phyloP scores from a whole-genome alignment of 2,888 invertebrate species.

The Baccha elongata region DNA sequence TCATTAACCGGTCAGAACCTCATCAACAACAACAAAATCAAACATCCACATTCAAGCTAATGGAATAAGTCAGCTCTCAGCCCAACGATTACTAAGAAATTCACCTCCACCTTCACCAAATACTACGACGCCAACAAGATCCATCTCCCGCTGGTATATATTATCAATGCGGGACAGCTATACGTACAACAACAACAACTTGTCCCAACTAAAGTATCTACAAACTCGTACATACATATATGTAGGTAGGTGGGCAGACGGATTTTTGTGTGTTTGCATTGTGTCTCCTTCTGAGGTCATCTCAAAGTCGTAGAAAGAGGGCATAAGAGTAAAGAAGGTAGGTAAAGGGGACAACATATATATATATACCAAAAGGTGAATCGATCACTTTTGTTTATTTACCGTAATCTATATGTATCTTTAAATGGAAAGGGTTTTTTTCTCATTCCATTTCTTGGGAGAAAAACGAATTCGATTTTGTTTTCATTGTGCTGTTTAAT shows the following conservation, averaged over 20 bases:
- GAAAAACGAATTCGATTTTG: conserved; percentile 70
- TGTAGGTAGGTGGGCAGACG: conserved; percentile 60
- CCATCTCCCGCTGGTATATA: conserved; percentile 26
- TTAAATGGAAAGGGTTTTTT: conserved; percentile 61
- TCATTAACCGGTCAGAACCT: conserved; percentile 54
- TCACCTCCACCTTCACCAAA: conserved; percentile 5
- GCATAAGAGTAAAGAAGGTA: not conserved
- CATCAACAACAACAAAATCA: conserved; percentile 14
- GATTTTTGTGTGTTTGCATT: conserved; percentile 49
- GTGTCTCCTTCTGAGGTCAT: conserved; percentile 68
- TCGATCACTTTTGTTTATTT: conserved; percentile 74
- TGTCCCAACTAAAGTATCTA: conserved; percentile 9
- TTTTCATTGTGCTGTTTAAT: conserved; percentile 64
- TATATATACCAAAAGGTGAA: conserved; percentile 56
- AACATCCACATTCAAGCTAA: conserved; percentile 15
- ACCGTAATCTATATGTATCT: conserved; percentile 72
- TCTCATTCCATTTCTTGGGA: conserved; percentile 43
- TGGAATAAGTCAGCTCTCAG: conserved; percentile 36
- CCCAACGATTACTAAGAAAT: conserved; percentile 7
- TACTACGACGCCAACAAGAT: conserved; percentile 24
- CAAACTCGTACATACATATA: not conserved
- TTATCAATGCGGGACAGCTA: no score
- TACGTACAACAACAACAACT: conserved; percentile 18
- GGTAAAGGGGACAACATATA: not conserved
- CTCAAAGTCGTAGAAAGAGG: conserved; percentile 24